Percentiles rank a stretch among this genome's conserved stretches.
These are phyloP conservation scores for Calephelis virginiensis DNA, from an alignment of 1,140 invertebrate species.

Conservation along the genomic window DNA sequence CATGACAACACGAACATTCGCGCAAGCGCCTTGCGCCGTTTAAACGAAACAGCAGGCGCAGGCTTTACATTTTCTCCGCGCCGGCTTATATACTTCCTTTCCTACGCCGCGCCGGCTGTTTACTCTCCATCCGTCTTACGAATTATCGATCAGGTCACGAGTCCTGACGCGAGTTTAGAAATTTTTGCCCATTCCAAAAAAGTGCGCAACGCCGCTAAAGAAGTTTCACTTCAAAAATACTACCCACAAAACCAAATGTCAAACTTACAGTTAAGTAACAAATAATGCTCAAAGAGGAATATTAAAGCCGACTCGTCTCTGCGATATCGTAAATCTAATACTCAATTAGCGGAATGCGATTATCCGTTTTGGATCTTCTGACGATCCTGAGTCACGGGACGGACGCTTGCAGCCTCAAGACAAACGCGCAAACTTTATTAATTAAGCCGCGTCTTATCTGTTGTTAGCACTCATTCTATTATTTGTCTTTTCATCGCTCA, in stretches of 20 bases:
- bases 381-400: slow-evolving; percentile 18
- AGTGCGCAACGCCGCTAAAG: too few species aligned
- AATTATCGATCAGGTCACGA: too few species aligned
- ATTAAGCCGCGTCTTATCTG: slow-evolving; percentile 78
- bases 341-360: slow-evolving; percentile 75
- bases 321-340: slow-evolving; percentile 76
- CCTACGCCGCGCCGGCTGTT: too few species aligned
- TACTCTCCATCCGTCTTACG: too few species aligned
- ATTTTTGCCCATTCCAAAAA: too few species aligned
- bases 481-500: slow-evolving; percentile 78
- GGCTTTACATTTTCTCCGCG: too few species aligned
- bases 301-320: slow-evolving; percentile 18
- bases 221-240: too few species aligned
- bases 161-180: too few species aligned
- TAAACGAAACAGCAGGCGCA: too few species aligned
- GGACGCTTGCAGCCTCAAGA: slow-evolving; percentile 53
- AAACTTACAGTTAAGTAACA: background rate
- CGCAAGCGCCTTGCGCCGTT: too few species aligned
- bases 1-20: too few species aligned
- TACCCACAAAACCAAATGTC: background rate
- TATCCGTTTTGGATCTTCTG: slow-evolving; percentile 68
- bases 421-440: slow-evolving; percentile 76
- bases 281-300: background rate
- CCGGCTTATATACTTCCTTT: too few species aligned
- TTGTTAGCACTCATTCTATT: slow-evolving; percentile 79